Conservation (phyloP, 2,113 vertebrate genomes). For the Corydoras sp. region DNA sequence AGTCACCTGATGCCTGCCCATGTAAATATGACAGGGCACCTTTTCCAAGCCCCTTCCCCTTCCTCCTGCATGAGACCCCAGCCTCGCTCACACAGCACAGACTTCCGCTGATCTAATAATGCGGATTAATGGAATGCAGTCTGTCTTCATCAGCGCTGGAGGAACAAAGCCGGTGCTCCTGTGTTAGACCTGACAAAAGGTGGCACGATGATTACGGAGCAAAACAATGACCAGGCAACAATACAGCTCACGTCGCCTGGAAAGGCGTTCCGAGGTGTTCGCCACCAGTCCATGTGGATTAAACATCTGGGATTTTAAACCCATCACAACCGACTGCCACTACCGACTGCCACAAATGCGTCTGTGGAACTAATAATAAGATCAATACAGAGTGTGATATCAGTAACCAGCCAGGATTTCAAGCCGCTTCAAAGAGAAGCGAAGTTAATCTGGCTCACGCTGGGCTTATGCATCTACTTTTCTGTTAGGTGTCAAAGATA, state of each 20-base stretch:
- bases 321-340: too few relatives aligned
- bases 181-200: not conserved
- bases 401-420: too few relatives aligned
- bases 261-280: too few relatives aligned
- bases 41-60: not conserved
- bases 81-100: constrained; percentile 59
- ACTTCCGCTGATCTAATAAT: constrained; percentile 42
- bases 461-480: too few relatives aligned
- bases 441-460: too few relatives aligned
- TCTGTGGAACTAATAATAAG: too few relatives aligned
- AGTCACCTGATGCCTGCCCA: constrained; percentile 14
- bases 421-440: too few relatives aligned
- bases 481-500: too few relatives aligned
- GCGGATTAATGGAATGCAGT: constrained; percentile 43
- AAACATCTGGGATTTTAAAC: too few relatives aligned
- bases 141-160: constrained; percentile 14
- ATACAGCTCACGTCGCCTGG: not conserved
- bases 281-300: too few relatives aligned
- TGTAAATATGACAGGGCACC: constrained; percentile 5
- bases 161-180: constrained; percentile 34
- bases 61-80: constrained; percentile 39
- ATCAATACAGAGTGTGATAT: too few relatives aligned
- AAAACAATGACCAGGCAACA: not conserved
- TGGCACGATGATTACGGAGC: not conserved
- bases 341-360: too few relatives aligned